phyloP scores from a whole-genome alignment of 2,113 vertebrate genomes.

The Podilymbus podiceps region DNA sequence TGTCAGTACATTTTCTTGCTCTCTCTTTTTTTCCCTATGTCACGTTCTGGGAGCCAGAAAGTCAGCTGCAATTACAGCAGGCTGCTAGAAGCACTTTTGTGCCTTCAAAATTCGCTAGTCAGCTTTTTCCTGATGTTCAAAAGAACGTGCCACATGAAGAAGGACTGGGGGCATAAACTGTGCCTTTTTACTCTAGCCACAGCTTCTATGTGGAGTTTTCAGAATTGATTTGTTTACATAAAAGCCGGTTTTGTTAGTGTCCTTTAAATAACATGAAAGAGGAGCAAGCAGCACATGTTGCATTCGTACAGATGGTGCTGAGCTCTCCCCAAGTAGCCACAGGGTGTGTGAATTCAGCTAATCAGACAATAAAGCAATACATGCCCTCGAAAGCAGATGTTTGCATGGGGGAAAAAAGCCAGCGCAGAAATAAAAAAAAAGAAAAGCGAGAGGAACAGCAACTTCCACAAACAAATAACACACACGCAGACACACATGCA shows the following conservation, averaged over 20 bases:
- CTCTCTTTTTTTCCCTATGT: not conserved
- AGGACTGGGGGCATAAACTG: not conserved
- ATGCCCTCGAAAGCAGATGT: constrained; percentile 56
- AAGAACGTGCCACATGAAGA: not conserved
- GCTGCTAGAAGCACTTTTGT: not conserved
- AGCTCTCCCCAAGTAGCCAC: not conserved
- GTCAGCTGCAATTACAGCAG: not conserved
- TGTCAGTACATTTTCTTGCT: not conserved
- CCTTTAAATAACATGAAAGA: constrained; percentile 52
- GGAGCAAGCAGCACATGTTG: not conserved
- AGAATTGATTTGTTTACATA: constrained; percentile 22
- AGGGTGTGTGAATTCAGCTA: constrained; percentile 37
- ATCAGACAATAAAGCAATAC: not conserved
- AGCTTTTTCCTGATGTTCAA: not conserved
- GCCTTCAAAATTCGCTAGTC: not conserved
- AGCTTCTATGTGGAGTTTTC: not conserved
- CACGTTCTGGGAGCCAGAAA: not conserved
- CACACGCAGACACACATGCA: not conserved
- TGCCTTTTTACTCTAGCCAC: not conserved
- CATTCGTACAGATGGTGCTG: constrained; percentile 7
- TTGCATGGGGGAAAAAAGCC: not conserved
- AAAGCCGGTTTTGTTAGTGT: not conserved
- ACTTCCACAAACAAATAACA: not conserved
- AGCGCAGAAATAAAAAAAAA: not conserved
- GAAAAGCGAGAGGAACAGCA: not conserved